Evolutionary conservation across 2,113 vertebrate species (phyloP).

Genomic region (Mixornis gularis): DNA sequence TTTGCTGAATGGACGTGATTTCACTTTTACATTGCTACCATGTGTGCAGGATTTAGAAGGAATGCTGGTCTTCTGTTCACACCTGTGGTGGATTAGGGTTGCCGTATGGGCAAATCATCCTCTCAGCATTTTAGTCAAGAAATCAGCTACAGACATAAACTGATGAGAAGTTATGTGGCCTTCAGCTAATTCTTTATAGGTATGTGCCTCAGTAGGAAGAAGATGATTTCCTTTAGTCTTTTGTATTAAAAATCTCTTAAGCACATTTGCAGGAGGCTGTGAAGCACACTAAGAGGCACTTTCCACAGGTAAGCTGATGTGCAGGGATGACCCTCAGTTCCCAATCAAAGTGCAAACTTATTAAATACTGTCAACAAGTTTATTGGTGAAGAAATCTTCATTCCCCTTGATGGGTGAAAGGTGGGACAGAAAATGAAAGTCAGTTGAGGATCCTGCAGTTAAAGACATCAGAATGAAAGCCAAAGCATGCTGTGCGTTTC

Average conservation of each 20-base stretch:
- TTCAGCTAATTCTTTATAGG: neutral
- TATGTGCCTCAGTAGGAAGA: neutral
- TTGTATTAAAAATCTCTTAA: neutral
- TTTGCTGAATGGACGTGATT: neutral
- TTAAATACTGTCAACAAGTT: neutral
- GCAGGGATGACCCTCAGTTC: neutral
- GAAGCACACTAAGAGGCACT: neutral
- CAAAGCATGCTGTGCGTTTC: conserved; percentile 18
- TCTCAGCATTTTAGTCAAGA: neutral
- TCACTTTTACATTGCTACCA: neutral
- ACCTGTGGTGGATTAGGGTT: neutral
- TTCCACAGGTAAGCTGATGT: neutral
- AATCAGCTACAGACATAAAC: neutral
- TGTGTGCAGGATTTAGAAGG: neutral
- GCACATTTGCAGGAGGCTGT: neutral
- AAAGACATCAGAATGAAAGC: neutral
- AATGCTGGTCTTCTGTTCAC: neutral
- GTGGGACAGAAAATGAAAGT: neutral
- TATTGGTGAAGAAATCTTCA: neutral
- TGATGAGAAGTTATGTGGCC: neutral
- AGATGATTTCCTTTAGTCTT: neutral
- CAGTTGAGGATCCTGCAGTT: neutral
- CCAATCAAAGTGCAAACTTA: neutral
- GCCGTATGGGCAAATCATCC: neutral
- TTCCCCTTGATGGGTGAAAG: neutral